Percentiles rank a stretch among this genome's conserved stretches.
Conservation (phyloP, 2,888 invertebrate genomes). For the Agonum fuliginosum region DNA sequence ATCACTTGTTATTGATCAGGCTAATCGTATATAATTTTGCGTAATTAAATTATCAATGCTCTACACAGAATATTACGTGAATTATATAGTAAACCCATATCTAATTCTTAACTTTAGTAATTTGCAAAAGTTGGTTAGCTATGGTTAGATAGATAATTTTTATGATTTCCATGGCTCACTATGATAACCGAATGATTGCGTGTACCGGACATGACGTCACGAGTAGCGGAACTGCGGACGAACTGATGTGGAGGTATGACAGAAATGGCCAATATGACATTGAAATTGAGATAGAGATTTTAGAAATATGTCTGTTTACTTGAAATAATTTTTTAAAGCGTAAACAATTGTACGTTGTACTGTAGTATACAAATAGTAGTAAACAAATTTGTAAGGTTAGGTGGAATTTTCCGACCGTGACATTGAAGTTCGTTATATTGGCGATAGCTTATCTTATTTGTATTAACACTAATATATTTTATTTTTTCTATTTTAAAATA, state of each 20-base stretch:
- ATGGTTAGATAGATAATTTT: neutral
- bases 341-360: no score
- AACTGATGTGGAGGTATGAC: slow-evolving; percentile 19
- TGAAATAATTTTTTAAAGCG: no score
- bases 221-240: slow-evolving; percentile 37
- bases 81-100: slow-evolving; percentile 11
- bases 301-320: neutral
- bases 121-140: slow-evolving; percentile 14
- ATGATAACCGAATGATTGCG: slow-evolving; percentile 43
- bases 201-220: slow-evolving; percentile 43
- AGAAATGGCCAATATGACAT: slow-evolving; percentile 7
- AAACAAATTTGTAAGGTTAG: no score
- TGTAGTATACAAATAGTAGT: no score
- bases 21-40: slow-evolving; percentile 19
- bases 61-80: neutral
- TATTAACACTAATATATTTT: no score
- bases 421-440: no score
- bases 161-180: slow-evolving; percentile 20
- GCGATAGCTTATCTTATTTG: no score
- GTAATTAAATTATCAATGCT: slow-evolving; percentile 15
- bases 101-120: neutral
- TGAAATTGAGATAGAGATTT: slow-evolving; percentile 4
- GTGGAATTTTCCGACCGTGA: no score
- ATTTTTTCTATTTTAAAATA: no score
- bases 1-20: slow-evolving; percentile 12